Evolutionary conservation across 2,113 vertebrate genomes (phyloP).

Genomic region (Anthoscopus minutus): DNA sequence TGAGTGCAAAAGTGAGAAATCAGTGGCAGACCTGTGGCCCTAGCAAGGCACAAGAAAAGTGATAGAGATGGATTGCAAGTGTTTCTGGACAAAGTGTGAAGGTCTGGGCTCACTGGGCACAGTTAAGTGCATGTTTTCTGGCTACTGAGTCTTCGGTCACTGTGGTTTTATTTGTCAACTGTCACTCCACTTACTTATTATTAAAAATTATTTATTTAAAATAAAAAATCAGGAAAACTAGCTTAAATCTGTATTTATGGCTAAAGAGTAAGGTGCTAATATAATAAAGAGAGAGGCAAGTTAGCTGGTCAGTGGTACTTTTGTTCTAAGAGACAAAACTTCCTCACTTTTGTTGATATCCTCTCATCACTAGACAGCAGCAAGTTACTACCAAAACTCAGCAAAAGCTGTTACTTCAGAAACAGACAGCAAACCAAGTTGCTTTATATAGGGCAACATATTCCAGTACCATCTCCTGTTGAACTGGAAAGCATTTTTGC

Average conservation of each 20-base stretch:
- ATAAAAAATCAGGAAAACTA: not conserved
- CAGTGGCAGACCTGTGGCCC: not conserved
- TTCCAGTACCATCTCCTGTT: not conserved
- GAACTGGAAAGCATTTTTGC: not conserved
- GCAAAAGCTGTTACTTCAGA: not conserved
- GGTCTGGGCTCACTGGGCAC: not conserved
- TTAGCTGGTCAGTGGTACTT: not conserved
- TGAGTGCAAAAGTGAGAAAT: not conserved
- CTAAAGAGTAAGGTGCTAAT: not conserved
- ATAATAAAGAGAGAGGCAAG: not conserved
- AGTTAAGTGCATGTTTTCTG: not conserved
- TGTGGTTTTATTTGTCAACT: not conserved
- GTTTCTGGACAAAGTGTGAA: not conserved
- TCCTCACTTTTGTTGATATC: not conserved
- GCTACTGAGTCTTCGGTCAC: not conserved
- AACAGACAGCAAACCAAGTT: not conserved
- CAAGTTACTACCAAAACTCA: not conserved
- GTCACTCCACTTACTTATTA: not conserved
- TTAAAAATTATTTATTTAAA: not conserved
- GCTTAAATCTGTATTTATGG: not conserved
- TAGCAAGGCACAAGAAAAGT: not conserved
- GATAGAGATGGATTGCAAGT: not conserved
- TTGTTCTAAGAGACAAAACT: not conserved
- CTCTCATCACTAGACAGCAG: not conserved
- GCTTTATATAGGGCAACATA: not conserved